Conservation (phyloP, 2,888 invertebrate species). For the Hoplodrina blanda region DNA sequence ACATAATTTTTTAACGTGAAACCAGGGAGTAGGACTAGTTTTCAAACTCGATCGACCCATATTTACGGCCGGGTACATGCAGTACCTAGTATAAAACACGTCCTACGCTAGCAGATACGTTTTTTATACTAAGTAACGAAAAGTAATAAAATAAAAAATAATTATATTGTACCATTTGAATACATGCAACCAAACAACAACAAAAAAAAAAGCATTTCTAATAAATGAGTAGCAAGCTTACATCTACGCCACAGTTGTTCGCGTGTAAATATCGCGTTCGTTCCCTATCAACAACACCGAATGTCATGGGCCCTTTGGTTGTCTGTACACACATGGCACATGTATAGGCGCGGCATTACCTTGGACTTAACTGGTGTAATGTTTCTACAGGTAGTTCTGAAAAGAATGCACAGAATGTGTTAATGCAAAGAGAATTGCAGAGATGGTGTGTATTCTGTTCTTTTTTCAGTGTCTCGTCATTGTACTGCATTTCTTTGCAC, state of each 20-base stretch:
- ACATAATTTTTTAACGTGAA: no score
- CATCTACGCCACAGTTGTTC: slow-evolving; percentile 11
- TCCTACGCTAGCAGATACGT: slow-evolving; percentile 8
- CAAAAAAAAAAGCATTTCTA: slow-evolving; percentile 29
- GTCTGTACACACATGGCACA: slow-evolving; percentile 47
- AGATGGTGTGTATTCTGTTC: slow-evolving; percentile 61
- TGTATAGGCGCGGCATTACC: slow-evolving; percentile 63
- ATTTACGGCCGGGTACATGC: slow-evolving; percentile 10
- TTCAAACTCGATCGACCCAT: neutral
- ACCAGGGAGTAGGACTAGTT: no score
- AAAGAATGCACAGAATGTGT: slow-evolving; percentile 89
- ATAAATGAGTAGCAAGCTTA: slow-evolving; percentile 29
- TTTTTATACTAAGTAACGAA: neutral
- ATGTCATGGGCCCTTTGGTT: slow-evolving; percentile 34
- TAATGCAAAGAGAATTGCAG: slow-evolving; percentile 83
- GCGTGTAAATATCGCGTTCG: slow-evolving; percentile 7
- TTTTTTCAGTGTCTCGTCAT: slow-evolving; percentile 60
- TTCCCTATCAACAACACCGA: slow-evolving; percentile 6
- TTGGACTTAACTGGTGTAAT: slow-evolving; percentile 67
- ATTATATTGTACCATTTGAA: slow-evolving; percentile 48
- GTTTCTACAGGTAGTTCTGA: slow-evolving; percentile 86
- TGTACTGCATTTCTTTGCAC: slow-evolving; percentile 88
- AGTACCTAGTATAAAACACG: neutral
- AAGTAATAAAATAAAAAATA: neutral
- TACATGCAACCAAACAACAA: slow-evolving; percentile 57